Evolutionary conservation across 2,888 invertebrate genomes (phyloP).

Genomic region (Erebia ligea): DNA sequence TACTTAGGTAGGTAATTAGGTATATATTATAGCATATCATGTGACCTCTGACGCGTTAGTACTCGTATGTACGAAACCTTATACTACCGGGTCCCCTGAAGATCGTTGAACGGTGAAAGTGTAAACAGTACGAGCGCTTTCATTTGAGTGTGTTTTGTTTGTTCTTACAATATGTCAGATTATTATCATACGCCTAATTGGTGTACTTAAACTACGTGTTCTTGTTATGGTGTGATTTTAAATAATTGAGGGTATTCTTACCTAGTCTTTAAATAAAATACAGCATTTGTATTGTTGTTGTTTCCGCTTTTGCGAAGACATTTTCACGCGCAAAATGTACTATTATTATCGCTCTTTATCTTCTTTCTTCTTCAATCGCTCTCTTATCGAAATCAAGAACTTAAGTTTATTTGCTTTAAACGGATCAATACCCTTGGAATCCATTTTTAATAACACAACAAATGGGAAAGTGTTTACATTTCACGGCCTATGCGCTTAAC

Average conservation of each 20-base stretch:
- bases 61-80: constrained; percentile 13
- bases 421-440: too few relatives aligned
- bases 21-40: background rate
- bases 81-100: constrained; percentile 54
- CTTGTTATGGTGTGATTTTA: background rate
- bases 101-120: constrained; percentile 65
- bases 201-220: constrained; percentile 33
- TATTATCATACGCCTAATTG: constrained; percentile 41
- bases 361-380: too few relatives aligned
- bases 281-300: too few relatives aligned
- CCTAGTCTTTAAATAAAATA: background rate
- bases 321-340: too few relatives aligned
- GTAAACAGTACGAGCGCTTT: constrained; percentile 62
- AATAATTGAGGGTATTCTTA: background rate
- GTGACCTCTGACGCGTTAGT: background rate
- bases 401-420: too few relatives aligned
- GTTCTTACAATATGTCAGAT: constrained; percentile 45
- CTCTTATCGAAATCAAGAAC: too few relatives aligned
- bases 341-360: too few relatives aligned
- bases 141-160: constrained; percentile 53
- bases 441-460: too few relatives aligned
- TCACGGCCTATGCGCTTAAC: too few relatives aligned
- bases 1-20: background rate
- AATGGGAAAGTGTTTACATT: too few relatives aligned
- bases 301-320: too few relatives aligned